Conservation (phyloP, 2,113 vertebrate species). For the Hippocampus abdominalis region DNA sequence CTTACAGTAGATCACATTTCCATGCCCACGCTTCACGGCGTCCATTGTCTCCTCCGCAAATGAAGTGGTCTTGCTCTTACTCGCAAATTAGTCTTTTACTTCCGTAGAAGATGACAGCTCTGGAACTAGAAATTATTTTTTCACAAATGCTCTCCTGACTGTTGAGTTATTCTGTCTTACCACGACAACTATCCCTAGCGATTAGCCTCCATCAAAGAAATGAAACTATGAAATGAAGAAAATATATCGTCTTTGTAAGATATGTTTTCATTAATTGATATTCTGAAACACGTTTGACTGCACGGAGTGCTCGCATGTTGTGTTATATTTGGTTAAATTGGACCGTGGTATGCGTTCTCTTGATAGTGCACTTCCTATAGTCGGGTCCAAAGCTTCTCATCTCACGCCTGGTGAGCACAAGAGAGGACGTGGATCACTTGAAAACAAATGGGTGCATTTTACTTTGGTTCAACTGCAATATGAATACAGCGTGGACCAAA, state of each 20-base stretch:
- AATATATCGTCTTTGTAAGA: too few relatives aligned
- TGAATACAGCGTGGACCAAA: too few relatives aligned
- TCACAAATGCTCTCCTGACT: not conserved
- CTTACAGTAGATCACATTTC: conserved; percentile 29
- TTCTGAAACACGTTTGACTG: not conserved
- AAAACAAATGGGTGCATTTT: too few relatives aligned
- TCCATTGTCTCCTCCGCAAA: conserved; percentile 23
- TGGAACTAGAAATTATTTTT: not conserved
- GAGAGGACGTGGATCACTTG: too few relatives aligned
- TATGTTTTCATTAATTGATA: too few relatives aligned
- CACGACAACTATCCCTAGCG: not conserved
- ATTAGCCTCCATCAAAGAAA: not conserved
- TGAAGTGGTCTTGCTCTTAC: conserved; percentile 8
- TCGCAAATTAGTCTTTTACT: not conserved
- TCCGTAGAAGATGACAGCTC: not conserved
- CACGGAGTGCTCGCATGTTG: not conserved
- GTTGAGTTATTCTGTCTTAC: not conserved
- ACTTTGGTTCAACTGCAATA: not conserved
- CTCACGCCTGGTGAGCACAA: too few relatives aligned
- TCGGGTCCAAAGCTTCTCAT: not conserved
- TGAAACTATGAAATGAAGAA: too few relatives aligned
- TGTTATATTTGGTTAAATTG: not conserved
- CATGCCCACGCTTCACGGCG: conserved; percentile 7
- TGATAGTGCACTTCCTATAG: not conserved
- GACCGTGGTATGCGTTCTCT: not conserved